Percentiles rank a stretch among this genome's conserved stretches.
Evolutionary conservation across 1,140 invertebrate species (phyloP).

Genomic region (Scaptomyza pallida): DNA sequence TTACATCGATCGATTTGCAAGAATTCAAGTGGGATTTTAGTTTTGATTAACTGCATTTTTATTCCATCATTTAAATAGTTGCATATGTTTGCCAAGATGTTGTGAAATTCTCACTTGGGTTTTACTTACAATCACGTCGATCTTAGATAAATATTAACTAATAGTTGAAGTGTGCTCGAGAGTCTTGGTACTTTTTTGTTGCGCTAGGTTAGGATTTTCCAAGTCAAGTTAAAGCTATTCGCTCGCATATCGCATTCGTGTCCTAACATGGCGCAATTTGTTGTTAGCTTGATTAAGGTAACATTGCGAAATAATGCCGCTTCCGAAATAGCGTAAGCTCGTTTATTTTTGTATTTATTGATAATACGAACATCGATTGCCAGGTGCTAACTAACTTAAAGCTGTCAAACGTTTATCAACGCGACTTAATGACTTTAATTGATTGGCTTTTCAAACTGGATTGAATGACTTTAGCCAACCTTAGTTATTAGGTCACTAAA

Average conservation of each 20-base stretch:
- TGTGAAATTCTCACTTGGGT: conserved; percentile 17
- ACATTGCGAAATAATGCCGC: conserved; percentile 35
- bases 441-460: too few species aligned
- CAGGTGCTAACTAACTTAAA: too few species aligned
- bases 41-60: too few species aligned
- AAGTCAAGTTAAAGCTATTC: background rate
- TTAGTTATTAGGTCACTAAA: too few species aligned
- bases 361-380: background rate
- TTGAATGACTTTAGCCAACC: too few species aligned
- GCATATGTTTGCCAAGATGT: background rate
- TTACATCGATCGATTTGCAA: background rate
- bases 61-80: background rate
- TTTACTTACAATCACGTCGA: conserved; percentile 5
- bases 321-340: background rate
- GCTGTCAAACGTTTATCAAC: too few species aligned
- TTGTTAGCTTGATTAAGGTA: conserved; percentile 26
- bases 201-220: conserved; percentile 63
- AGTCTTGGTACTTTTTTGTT: conserved; percentile 41
- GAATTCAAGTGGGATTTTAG: conserved; percentile 13
- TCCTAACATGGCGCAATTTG: background rate
- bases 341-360: too few species aligned
- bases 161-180: conserved; percentile 24
- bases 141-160: conserved; percentile 14
- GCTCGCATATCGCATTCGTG: background rate
- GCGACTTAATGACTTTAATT: too few species aligned